These are phyloP conservation scores for Scaptomyza flava DNA, from an alignment of 2,888 invertebrate genomes.

Conservation along the genomic window DNA sequence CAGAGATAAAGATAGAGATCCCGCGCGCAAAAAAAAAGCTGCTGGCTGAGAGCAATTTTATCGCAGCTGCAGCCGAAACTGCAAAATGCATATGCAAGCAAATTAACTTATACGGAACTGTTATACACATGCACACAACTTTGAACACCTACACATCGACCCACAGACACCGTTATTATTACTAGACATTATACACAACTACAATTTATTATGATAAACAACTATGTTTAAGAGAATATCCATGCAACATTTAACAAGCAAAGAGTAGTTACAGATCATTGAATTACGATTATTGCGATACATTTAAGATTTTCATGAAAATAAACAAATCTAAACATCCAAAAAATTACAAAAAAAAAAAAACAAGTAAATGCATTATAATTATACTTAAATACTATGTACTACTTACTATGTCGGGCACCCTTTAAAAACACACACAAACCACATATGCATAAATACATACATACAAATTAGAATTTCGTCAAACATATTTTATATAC, in stretches of 20 bases:
- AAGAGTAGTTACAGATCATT: conserved; percentile 24
- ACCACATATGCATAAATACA: not conserved
- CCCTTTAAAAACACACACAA: conserved; percentile 1
- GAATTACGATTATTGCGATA: conserved; percentile 41
- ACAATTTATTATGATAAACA: conserved; percentile 52
- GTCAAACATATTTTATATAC: conserved; percentile 9
- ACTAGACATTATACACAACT: conserved; percentile 52
- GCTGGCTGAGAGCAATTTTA: conserved; percentile 21
- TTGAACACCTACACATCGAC: conserved; percentile 16
- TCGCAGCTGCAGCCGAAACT: conserved; percentile 21
- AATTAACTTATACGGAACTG: conserved; percentile 67
- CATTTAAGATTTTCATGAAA: conserved; percentile 29
- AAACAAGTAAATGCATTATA: conserved; percentile 6
- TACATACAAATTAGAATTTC: conserved; percentile 22
- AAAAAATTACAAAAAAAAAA: not conserved
- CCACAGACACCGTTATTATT: conserved; percentile 49
- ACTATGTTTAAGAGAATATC: conserved; percentile 34
- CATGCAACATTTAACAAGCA: conserved; percentile 18
- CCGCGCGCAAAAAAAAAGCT: conserved; percentile 9
- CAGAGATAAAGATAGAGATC: not conserved
- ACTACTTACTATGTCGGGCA: conserved; percentile 6
- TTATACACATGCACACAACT: conserved; percentile 44
- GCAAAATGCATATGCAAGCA: conserved; percentile 31
- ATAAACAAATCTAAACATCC: not conserved
- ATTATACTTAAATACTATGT: conserved; percentile 8